These are phyloP conservation scores for Xanthostigma xanthostigma DNA, from an alignment of 2,888 invertebrate species.

Conservation along the genomic window DNA sequence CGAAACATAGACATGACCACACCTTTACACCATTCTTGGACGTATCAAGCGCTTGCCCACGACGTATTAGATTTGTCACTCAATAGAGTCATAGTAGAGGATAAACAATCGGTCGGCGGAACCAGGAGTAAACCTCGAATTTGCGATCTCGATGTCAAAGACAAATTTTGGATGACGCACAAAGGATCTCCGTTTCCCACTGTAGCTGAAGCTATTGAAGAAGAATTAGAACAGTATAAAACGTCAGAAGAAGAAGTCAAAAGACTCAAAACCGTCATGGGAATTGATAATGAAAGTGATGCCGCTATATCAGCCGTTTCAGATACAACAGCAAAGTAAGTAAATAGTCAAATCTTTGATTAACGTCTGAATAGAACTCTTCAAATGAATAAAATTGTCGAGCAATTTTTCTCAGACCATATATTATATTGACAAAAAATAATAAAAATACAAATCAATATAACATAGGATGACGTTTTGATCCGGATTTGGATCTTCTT, in stretches of 20 bases:
- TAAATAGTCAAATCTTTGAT: too few relatives aligned
- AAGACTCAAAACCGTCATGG: conserved; percentile 86
- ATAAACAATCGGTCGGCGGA: conserved; percentile 26
- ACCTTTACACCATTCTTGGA: conserved; percentile 98
- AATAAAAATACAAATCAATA: too few relatives aligned
- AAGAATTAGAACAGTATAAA: conserved; percentile 84
- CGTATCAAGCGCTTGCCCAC: conserved; percentile 95
- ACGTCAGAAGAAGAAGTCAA: conserved; percentile 94
- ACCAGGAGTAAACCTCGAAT: conserved; percentile 64
- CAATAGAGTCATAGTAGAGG: conserved; percentile 46
- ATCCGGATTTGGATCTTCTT: too few relatives aligned
- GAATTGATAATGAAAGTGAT: conserved; percentile 78
- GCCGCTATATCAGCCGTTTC: conserved; percentile 74
- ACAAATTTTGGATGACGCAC: conserved; percentile 85
- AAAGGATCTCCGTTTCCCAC: conserved; percentile 88
- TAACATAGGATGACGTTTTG: too few relatives aligned
- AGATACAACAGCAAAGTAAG: conserved; percentile 61
- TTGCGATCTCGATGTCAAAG: conserved; percentile 80
- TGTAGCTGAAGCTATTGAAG: conserved; percentile 97
- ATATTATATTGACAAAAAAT: too few relatives aligned
- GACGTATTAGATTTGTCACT: conserved; percentile 86
- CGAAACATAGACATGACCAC: conserved; percentile 94
- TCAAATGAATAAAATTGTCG: too few relatives aligned
- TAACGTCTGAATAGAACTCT: too few relatives aligned
- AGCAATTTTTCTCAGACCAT: too few relatives aligned